Evolutionary conservation across 2,888 invertebrate genomes (phyloP).

Genomic region (Drosophila kambysellisi): DNA sequence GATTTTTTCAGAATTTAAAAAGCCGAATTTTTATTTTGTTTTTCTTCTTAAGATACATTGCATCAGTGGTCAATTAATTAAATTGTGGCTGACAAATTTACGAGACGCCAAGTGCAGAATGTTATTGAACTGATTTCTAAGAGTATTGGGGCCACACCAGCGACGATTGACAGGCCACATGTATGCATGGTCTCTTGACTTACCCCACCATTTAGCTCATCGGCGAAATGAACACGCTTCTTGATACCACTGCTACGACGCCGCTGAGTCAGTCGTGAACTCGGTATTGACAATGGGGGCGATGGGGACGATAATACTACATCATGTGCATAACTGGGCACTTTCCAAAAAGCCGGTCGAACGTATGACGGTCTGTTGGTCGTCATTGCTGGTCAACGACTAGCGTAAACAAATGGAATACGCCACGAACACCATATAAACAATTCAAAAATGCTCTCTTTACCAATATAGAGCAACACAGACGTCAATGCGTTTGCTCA

Average conservation of each 20-base stretch:
- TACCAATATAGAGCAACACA: slow-evolving; percentile 38
- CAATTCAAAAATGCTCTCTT: slow-evolving; percentile 53
- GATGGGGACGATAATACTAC: slow-evolving; percentile 8
- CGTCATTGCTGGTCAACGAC: slow-evolving; percentile 76
- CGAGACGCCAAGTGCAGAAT: slow-evolving; percentile 67
- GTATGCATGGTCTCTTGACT: slow-evolving; percentile 39
- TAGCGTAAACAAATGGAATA: slow-evolving; percentile 76
- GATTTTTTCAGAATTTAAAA: slow-evolving; percentile 40
- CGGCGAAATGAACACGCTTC: slow-evolving; percentile 85
- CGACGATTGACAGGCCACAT: slow-evolving; percentile 68
- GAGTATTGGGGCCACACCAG: slow-evolving; percentile 68
- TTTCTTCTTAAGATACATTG: slow-evolving; percentile 42
- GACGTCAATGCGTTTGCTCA: slow-evolving; percentile 65
- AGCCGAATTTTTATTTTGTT: slow-evolving; percentile 22
- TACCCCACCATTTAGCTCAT: slow-evolving; percentile 74
- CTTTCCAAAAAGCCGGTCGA: slow-evolving; percentile 83
- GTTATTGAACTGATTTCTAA: slow-evolving; percentile 80
- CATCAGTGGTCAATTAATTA: slow-evolving; percentile 76
- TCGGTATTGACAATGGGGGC: slow-evolving; percentile 32
- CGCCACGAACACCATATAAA: slow-evolving; percentile 61
- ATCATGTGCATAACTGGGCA: slow-evolving; percentile 58
- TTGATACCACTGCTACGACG: slow-evolving; percentile 73
- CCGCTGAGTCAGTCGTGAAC: slow-evolving; percentile 48
- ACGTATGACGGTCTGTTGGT: slow-evolving; percentile 76
- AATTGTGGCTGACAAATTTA: slow-evolving; percentile 74